Conservation (phyloP, 2,888 invertebrate genomes). For the Calephelis perditalis region DNA sequence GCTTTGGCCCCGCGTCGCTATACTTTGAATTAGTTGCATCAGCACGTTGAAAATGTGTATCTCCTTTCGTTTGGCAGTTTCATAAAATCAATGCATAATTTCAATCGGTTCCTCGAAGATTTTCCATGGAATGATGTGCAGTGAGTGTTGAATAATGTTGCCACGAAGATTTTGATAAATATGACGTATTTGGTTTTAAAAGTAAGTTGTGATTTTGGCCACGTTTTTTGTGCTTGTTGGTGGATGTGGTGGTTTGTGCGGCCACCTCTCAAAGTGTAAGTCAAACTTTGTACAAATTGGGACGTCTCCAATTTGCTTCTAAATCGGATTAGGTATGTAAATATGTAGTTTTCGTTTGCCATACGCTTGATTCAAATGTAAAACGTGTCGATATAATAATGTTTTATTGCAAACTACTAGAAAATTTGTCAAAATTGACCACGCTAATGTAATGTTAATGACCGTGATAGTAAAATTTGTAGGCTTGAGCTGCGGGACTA, state of each 20-base stretch:
- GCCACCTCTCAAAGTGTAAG: not conserved
- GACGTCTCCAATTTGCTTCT: constrained; percentile 1
- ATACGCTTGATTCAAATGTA: too few species aligned
- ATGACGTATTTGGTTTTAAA: constrained; percentile 54
- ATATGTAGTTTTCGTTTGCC: not conserved
- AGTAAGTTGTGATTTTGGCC: constrained; percentile 45
- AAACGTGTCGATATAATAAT: too few species aligned
- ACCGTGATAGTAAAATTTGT: too few species aligned
- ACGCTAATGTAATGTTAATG: too few species aligned
- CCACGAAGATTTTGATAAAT: constrained; percentile 26
- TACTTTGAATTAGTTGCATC: constrained; percentile 68
- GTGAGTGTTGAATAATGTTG: constrained; percentile 15
- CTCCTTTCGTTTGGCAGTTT: constrained; percentile 32
- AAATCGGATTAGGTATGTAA: constrained; percentile 7
- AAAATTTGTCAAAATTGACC: too few species aligned
- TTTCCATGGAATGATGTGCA: constrained; percentile 8
- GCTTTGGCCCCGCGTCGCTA: constrained; percentile 51
- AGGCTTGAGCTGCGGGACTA: too few species aligned
- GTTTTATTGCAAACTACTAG: too few species aligned
- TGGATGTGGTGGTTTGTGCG: constrained; percentile 9
- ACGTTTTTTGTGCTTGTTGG: constrained; percentile 24
- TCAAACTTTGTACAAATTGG: too few species aligned
- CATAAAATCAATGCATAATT: constrained; percentile 9
- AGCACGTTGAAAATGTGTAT: constrained; percentile 57
- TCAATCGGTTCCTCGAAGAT: too few species aligned